phyloP scores from a whole-genome alignment of 2,113 vertebrate genomes.

The Lutjanus erythropterus region DNA sequence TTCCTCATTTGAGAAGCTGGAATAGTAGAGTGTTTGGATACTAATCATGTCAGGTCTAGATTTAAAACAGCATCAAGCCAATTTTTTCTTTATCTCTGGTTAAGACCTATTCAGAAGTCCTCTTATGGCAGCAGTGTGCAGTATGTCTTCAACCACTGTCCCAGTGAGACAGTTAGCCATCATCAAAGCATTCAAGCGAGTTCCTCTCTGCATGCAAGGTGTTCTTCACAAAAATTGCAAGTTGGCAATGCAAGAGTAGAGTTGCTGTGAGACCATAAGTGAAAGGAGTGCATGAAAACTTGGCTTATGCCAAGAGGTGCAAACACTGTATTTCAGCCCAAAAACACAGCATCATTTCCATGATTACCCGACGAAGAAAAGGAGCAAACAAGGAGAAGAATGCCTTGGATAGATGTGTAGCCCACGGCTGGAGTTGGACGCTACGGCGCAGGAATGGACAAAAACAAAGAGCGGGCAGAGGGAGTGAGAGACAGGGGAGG shows the following conservation, averaged over 20 bases:
- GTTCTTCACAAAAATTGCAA: slow-evolving; percentile 9
- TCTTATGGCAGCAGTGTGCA: background rate
- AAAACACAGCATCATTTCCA: background rate
- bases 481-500: slow-evolving; percentile 53
- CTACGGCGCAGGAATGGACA: slow-evolving; percentile 29
- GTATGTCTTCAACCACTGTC: background rate
- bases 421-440: slow-evolving; percentile 15
- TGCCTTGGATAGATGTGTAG: slow-evolving; percentile 18
- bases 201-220: slow-evolving; percentile 32
- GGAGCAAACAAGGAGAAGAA: slow-evolving; percentile 11
- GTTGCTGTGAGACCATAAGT: slow-evolving; percentile 31
- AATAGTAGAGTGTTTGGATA: background rate
- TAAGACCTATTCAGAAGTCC: background rate
- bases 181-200: slow-evolving; percentile 5
- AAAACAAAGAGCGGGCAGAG: slow-evolving; percentile 46
- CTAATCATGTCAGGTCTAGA: background rate
- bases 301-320: slow-evolving; percentile 23
- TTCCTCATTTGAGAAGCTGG: background rate
- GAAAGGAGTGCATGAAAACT: slow-evolving; percentile 50
- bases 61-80: slow-evolving; percentile 12
- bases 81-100: slow-evolving; percentile 1
- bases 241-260: slow-evolving; percentile 28
- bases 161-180: slow-evolving; percentile 10
- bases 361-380: slow-evolving; percentile 11
- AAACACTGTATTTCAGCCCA: slow-evolving; percentile 36